Base-by-base conservation (phyloP, 2,797 vertebrate species). In the Glyptemys insculpta region DNA sequence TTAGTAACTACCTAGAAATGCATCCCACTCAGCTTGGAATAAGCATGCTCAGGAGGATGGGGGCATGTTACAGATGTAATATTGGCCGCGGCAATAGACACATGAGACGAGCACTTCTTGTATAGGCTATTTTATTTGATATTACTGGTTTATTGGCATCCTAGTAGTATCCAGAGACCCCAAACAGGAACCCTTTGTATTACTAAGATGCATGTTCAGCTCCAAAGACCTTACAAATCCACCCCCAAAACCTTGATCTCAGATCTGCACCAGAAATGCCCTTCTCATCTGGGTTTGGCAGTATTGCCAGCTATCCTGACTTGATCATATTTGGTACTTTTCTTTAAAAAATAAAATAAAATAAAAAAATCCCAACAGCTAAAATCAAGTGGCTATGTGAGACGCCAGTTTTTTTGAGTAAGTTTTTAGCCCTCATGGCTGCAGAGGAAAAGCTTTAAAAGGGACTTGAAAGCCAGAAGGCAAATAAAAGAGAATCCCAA, bases 121-220 rank as follows among this genome's bases (percentile, higher is more conserved):
- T 41, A 31, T 8, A 47, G 57, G 12, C 68, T 81, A 8, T 0
- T 2, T 16, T 54, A 62, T 79, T 88, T 34, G 1, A 8, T 87
- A 9, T 86, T 76, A 27, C n/a, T 1, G 0, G 0, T 53, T 1
- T 1, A 2, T 8, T 50, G 23, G 37, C 0, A 0, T 3, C 21
- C 5, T 25, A 54, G 54, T 23, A 14, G 80, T 53, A 25, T 5
- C 6, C 7, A 5, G 52, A 88, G 62, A 82, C 31, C 53, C 2
- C 53, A 68, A 19, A 0, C 0, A 23, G 37, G 68, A 74, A 6
- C 5, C 37, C 5, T 23, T 41, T 41, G 21, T 37, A 23, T 12
- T 41, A 41, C 10, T 37, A 3, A 50, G 29, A 1, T 10, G 2
- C 1, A 1, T 3, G 19, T 72, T 15, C 31, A 23, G 86, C 41